These are phyloP conservation scores for Anser cygnoides DNA, from an alignment of 2,113 vertebrate genomes.

Conservation along the genomic window DNA sequence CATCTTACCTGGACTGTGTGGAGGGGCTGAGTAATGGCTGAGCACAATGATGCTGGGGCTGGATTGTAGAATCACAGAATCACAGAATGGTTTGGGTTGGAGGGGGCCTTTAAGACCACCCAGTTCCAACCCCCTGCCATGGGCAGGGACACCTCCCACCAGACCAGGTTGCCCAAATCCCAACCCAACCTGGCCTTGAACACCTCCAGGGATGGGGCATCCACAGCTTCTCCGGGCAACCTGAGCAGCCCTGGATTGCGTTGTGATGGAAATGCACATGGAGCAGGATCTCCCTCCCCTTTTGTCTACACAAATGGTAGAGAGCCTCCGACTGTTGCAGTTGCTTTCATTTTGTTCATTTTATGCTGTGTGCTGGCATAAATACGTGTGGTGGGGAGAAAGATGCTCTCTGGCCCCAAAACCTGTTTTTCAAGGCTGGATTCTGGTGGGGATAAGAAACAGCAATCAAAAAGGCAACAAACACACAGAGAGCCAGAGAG, in stretches of 20 bases:
- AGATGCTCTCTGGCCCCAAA: background rate
- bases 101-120: no score
- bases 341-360: background rate
- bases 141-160: no score
- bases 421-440: background rate
- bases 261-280: background rate
- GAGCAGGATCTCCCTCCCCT: background rate
- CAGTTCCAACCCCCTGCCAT: no score
- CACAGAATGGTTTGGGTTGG: no score
- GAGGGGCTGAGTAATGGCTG: fast-evolving
- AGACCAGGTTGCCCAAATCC: no score
- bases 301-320: background rate
- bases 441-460: background rate
- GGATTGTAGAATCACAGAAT: background rate
- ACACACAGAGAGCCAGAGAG: background rate
- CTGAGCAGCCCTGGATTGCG: background rate
- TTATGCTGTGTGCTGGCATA: background rate
- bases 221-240: no score
- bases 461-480: background rate
- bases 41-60: background rate
- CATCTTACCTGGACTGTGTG: background rate
- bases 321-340: background rate
- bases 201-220: no score
- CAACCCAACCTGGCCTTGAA: no score
- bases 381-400: background rate